Evolutionary conservation across 2,888 invertebrate species (phyloP).

Genomic region (Spisula subtruncata): DNA sequence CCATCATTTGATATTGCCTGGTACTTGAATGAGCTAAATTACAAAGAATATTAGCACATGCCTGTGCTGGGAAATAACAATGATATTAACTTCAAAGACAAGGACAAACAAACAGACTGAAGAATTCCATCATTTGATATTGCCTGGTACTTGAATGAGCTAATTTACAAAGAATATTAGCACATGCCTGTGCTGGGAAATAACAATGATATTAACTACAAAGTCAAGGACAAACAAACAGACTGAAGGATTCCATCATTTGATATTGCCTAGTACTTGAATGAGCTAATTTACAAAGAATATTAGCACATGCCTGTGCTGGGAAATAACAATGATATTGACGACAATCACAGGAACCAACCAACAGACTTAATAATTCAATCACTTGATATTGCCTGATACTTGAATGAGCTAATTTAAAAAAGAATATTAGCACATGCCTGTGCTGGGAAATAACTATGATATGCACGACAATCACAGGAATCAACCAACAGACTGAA

Average conservation of each 20-base stretch:
- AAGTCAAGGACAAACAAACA: neutral
- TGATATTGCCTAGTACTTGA: no score
- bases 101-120: neutral
- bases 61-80: neutral
- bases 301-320: no score
- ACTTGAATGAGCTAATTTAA: constrained; percentile 1
- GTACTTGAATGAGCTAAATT: neutral
- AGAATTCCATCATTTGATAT: neutral
- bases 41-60: neutral
- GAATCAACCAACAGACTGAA: neutral
- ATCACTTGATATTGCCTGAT: neutral
- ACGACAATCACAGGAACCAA: no score
- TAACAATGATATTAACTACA: neutral
- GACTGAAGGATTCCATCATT: no score
- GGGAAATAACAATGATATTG: no score
- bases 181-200: constrained; percentile 14
- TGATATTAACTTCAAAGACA: neutral
- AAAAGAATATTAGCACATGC: constrained; percentile 16
- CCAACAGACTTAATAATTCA: no score
- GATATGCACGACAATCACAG: neutral
- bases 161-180: neutral
- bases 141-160: neutral
- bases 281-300: no score
- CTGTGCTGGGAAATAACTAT: constrained; percentile 12
- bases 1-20: neutral